Conservation (phyloP, 2,888 invertebrate species). For the Andricus quercusramuli region DNA sequence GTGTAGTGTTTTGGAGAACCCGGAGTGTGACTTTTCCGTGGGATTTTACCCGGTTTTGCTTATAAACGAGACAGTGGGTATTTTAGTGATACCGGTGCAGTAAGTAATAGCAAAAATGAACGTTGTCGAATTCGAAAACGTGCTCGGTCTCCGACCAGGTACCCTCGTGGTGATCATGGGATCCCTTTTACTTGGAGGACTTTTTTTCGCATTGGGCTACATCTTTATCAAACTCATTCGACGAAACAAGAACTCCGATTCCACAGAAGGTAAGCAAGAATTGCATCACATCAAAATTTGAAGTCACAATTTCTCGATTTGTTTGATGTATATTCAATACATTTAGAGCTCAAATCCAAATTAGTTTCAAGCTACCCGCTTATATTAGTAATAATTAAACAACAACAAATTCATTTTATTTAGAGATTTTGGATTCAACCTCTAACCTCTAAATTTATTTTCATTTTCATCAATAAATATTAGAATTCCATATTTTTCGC, state of each 20-base stretch:
- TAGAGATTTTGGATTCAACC: no score
- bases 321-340: no score
- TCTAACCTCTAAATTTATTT: no score
- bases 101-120: conserved; percentile 54
- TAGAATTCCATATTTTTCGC: no score
- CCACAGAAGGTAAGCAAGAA: conserved; percentile 13
- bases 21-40: neutral
- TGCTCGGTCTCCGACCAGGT: conserved; percentile 46
- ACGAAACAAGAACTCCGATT: conserved; percentile 3
- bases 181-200: conserved; percentile 18
- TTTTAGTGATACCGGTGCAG: neutral
- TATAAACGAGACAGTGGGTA: neutral
- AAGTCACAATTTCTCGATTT: neutral
- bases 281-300: neutral
- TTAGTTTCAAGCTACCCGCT: no score
- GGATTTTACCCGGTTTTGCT: neutral
- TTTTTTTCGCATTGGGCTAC: conserved; percentile 21
- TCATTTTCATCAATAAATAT: no score
- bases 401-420: no score
- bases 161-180: conserved; percentile 37
- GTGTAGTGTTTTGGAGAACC: neutral
- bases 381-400: no score
- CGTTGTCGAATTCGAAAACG: conserved; percentile 48
- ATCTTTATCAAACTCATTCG: neutral
- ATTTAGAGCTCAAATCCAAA: no score